Percentiles rank a stretch among this genome's conserved stretches.
Evolutionary conservation across 2,888 invertebrate genomes (phyloP).

Genomic region (Busseola fusca): DNA sequence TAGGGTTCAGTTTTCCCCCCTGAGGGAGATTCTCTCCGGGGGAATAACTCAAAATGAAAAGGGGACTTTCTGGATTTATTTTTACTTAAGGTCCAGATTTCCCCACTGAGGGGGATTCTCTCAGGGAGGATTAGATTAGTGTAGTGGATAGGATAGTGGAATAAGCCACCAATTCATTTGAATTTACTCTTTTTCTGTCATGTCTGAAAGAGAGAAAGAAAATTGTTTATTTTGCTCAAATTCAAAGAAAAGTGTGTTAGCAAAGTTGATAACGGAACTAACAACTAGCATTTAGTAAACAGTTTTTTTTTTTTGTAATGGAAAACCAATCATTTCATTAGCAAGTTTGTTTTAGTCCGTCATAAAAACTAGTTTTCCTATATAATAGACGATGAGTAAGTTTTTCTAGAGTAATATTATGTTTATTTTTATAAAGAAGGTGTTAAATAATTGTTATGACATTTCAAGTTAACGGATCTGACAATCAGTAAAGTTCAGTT

Average conservation of each 20-base stretch:
- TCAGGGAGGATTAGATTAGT: no score
- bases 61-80: no score
- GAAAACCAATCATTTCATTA: conserved; percentile 4
- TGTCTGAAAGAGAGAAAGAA: neutral
- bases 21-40: no score
- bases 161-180: no score
- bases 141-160: no score
- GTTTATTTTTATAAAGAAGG: conserved; percentile 20
- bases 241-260: neutral
- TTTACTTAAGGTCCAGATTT: no score
- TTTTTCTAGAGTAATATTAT: conserved; percentile 30
- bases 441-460: conserved; percentile 49
- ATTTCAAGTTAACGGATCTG: conserved; percentile 43
- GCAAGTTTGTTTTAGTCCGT: neutral
- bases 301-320: neutral
- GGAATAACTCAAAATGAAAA: no score
- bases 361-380: conserved; percentile 12
- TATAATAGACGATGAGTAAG: neutral
- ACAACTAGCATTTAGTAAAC: neutral
- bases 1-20: no score
- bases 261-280: neutral
- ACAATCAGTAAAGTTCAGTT: conserved; percentile 39
- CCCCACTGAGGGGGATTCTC: no score
- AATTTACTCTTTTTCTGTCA: no score
- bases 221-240: neutral